Conservation (phyloP, 2,888 invertebrate genomes). For the Cosmorhoe ocellata region DNA sequence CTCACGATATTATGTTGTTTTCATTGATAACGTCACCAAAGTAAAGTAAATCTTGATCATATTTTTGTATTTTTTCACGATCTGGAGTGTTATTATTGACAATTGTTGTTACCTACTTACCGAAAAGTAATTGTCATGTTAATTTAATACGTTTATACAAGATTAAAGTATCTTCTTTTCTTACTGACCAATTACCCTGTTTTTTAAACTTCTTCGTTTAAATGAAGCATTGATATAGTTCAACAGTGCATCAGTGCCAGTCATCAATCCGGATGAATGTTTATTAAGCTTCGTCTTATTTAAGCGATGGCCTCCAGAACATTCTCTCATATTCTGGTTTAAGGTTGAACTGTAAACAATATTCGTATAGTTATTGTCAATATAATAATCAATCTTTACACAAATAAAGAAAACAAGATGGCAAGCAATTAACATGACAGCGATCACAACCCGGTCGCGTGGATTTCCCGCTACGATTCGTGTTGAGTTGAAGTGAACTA, state of each 20-base stretch:
- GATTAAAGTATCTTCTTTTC: background rate
- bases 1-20: constrained; percentile 44
- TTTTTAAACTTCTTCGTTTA: constrained; percentile 5
- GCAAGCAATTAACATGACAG: constrained; percentile 58
- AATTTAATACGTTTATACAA: no score
- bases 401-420: constrained; percentile 53
- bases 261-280: constrained; percentile 24
- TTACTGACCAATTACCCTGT: constrained; percentile 7
- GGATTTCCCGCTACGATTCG: constrained; percentile 79
- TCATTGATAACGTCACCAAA: constrained; percentile 10
- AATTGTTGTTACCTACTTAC: background rate
- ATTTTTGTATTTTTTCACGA: no score
- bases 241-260: constrained; percentile 18
- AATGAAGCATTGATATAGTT: constrained; percentile 5
- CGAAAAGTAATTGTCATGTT: background rate
- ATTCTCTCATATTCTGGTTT: constrained; percentile 29
- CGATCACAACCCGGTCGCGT: constrained; percentile 77
- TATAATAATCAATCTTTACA: constrained; percentile 42
- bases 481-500: constrained; percentile 76
- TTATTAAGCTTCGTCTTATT: constrained; percentile 5
- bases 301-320: constrained; percentile 14
- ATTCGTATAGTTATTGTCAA: constrained; percentile 47
- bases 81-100: no score
- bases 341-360: constrained; percentile 53
- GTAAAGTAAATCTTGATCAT: background rate